Evolutionary conservation across 2,888 invertebrate species (phyloP).

Genomic region (Flexamia atlantica): DNA sequence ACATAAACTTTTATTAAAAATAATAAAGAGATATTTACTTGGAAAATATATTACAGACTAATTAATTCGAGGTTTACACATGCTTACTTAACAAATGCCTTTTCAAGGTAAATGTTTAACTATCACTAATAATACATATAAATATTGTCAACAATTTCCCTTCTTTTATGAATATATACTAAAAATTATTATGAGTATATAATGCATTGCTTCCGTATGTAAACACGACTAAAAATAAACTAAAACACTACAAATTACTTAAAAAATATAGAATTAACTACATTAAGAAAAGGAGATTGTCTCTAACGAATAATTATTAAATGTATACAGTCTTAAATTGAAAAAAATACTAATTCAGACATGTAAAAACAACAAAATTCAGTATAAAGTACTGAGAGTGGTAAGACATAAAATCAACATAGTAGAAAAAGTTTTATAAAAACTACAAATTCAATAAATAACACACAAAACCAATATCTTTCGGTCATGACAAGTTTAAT

Average conservation of each 20-base stretch:
- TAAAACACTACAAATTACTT: too few species aligned
- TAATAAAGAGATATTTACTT: neutral
- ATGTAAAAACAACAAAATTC: neutral
- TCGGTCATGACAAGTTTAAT: conserved; percentile 1
- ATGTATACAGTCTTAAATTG: neutral
- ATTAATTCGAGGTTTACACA: neutral
- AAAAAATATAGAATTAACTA: neutral
- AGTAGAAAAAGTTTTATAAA: neutral
- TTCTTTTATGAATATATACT: neutral
- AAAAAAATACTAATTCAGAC: neutral
- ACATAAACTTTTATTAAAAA: conserved; percentile 22
- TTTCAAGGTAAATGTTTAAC: neutral
- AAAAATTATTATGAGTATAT: neutral
- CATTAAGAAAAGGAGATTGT: neutral
- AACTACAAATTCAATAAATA: conserved; percentile 11
- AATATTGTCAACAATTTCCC: conserved; percentile 14
- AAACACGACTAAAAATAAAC: too few species aligned
- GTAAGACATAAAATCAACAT: neutral
- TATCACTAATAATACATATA: conserved; percentile 11
- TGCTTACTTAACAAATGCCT: conserved; percentile 3
- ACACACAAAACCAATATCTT: neutral
- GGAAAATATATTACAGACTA: neutral
- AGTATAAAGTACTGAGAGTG: neutral
- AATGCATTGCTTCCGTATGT: neutral
- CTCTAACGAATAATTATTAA: neutral